Percentiles rank a stretch among this genome's conserved stretches.
phyloP scores from a whole-genome alignment of 2,888 invertebrate species.

The Heliconius ethilla region DNA sequence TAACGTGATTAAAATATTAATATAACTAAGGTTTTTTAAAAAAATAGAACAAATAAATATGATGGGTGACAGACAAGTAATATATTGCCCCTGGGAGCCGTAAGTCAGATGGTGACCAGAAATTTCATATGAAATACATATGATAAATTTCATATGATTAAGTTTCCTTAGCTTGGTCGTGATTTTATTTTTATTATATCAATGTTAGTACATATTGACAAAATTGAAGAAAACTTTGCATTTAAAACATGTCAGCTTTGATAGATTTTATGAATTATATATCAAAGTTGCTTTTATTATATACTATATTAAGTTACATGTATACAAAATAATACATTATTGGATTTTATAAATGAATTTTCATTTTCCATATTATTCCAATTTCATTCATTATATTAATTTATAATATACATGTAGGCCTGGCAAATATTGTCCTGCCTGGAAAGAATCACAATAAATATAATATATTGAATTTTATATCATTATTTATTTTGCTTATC shows the following conservation, averaged over 20 bases:
- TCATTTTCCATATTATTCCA: neutral
- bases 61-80: neutral
- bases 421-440: neutral
- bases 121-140: constrained; percentile 33
- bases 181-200: constrained; percentile 39
- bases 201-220: constrained; percentile 41
- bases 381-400: neutral
- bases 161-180: constrained; percentile 33
- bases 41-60: neutral
- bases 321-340: constrained; percentile 46
- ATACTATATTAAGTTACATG: constrained; percentile 50
- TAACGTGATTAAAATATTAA: neutral
- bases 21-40: neutral
- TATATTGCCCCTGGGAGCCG: constrained; percentile 33
- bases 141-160: too few species aligned
- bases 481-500: too few species aligned
- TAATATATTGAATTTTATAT: too few species aligned
- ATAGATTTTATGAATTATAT: constrained; percentile 51
- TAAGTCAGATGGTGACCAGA: constrained; percentile 26
- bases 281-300: constrained; percentile 57
- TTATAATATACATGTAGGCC: neutral
- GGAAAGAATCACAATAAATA: too few species aligned
- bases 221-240: constrained; percentile 43
- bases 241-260: constrained; percentile 47
- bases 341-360: constrained; percentile 39